Evolutionary conservation across 2,888 invertebrate genomes (phyloP).

Genomic region (Drosophila mercatorum): DNA sequence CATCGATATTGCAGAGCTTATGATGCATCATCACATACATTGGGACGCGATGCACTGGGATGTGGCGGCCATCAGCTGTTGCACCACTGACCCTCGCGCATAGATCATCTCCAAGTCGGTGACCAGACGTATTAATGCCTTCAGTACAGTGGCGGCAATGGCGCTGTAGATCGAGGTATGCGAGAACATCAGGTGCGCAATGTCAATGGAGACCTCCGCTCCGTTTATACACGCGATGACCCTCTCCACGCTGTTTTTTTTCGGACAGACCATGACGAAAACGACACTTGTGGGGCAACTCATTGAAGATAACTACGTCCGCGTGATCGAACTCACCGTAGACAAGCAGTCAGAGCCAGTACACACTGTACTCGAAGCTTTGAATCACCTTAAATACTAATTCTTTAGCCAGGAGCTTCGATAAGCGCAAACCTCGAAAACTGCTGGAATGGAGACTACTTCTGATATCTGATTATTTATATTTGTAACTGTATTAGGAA

Average conservation of each 20-base stretch:
- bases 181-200: conserved; percentile 8
- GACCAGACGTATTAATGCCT: conserved; percentile 2
- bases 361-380: not conserved
- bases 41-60: not conserved
- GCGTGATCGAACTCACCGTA: conserved; percentile 3
- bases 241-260: not conserved
- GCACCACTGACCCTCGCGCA: conserved; percentile 1
- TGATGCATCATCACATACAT: conserved; percentile 13
- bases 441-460: not conserved
- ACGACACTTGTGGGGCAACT: not conserved
- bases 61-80: not conserved
- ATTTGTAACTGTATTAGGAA: too few species aligned
- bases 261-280: accelerated
- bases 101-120: conserved; percentile 22
- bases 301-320: conserved; percentile 7
- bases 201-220: conserved; percentile 14
- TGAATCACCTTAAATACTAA: not conserved
- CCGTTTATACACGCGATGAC: not conserved
- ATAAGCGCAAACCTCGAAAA: accelerated
- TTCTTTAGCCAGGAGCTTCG: accelerated
- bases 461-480: too few species aligned
- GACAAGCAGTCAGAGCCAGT: conserved; percentile 3
- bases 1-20: conserved; percentile 23
- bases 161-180: not conserved
- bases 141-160: not conserved